Evolutionary conservation across 2,888 invertebrate species (phyloP), one percentile per base, ranked within the genome.

Genomic region (Aromia moschata): DNA sequence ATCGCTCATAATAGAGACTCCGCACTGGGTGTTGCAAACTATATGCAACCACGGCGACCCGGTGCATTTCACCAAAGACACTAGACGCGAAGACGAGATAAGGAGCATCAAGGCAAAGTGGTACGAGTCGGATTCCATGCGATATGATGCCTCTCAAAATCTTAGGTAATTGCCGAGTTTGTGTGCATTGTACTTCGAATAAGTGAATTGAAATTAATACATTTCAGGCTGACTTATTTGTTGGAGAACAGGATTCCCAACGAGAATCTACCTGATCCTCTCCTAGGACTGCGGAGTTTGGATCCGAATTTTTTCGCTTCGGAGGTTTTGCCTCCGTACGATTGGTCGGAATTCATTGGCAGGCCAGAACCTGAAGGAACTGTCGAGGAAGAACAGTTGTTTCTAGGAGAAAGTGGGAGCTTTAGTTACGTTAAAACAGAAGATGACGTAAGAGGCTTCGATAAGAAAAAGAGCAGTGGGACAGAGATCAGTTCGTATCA

Each of bases 41-140:
- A 56, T 75, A 25, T 65, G 62, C 9, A 67, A 68, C 52, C 12
- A 37, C 5, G 62, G 51, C 2, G 72, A 72, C 37, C 7, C 20
- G 2, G 41, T 74, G 7, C 45, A 56, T 9, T 31, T 76, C 10
- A 36, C 44, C 7, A 64, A 67, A 46, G 75, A 78, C 58, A 53
- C 58, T 12, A 65, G 62, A 36, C 59, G 72, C 46, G 66, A 68
- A 16, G 62, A 70, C 9, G 68, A 72, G 59, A 69, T 75, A 2
- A 70, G 55, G 18, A n/a, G 64, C 2, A 66, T 73, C 2, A 79
- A 79, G 64, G 47, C 45, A 41, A 59, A 65, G 12, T 78, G 77
- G 76, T 76, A 72, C 51, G 62, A 65, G 46, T 15, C 30, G 2
- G 67, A 76, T 52, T 60, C 64, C 0, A 62, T 62, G 1, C 64